Conservation (phyloP, 2,888 invertebrate species). For the Drosophila kuntzei region DNA sequence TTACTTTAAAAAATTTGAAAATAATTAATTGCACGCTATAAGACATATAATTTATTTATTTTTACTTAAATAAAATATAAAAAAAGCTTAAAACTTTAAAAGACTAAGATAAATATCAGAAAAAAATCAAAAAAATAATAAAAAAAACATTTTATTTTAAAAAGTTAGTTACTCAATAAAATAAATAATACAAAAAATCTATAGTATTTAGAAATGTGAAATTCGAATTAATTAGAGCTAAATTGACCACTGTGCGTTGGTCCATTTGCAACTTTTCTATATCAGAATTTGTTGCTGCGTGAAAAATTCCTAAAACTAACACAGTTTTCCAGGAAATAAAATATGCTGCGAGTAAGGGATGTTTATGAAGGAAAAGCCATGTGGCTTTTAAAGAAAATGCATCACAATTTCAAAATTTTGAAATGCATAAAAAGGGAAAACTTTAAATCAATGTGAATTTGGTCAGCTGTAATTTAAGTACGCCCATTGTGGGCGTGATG, state of each 20-base stretch:
- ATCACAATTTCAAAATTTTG: slow-evolving; percentile 2
- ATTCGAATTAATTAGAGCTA: background rate
- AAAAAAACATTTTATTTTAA: no score
- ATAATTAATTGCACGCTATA: no score
- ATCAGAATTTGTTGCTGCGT: slow-evolving; percentile 12
- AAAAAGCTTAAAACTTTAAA: no score
- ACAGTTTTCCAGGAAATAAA: slow-evolving; percentile 1
- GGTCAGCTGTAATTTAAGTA: slow-evolving; percentile 37
- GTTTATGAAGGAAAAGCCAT: background rate
- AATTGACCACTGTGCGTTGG: background rate
- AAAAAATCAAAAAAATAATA: no score
- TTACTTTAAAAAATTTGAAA: no score
- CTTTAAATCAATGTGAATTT: slow-evolving; percentile 31
- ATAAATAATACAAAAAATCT: no score
- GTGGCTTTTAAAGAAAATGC: background rate
- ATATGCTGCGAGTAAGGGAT: background rate
- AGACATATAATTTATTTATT: no score
- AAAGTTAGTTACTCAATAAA: no score
- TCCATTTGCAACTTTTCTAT: slow-evolving; percentile 20
- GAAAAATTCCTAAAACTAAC: slow-evolving; percentile 12
- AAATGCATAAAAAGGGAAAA: background rate
- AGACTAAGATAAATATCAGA: no score
- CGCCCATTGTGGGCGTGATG: background rate
- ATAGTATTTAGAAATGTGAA: no score
- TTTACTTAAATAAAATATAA: no score